Base-by-base conservation (phyloP, 2,113 vertebrate genomes). In the Rhodinocichla rosea region DNA sequence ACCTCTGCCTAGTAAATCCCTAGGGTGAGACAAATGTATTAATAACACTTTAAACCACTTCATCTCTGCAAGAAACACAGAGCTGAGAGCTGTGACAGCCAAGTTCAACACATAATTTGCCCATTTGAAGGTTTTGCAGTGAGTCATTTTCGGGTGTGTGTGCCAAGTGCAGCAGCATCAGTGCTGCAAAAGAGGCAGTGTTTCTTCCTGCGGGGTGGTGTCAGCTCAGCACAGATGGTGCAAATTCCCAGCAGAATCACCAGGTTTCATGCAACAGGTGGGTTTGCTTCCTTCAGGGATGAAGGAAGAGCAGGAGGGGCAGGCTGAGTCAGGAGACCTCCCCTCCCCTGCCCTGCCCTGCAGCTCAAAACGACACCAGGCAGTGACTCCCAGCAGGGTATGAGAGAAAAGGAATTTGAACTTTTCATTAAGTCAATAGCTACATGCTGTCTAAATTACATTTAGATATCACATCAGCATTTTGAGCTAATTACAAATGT, bases 211-310 rank as follows among this genome's bases (percentile, higher is more conserved):
- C 0, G 0, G n/a, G 50, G 44, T 47, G 73, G 20, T 44, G 42
- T 52, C 1, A 0, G 63, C 39, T 68, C 67, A 76, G 74, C 85
- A 60, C 70, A 83, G 79, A 68, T 57, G 76, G 57, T 74, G 26
- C 26, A 35, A 52, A 44, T 30, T 49, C 44, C 15, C 4, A 5
- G 33, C 73, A 77, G 0, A 80, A 77, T 57, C 52, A 64, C 22
- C 10, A 3, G 2, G 4, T 21, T 62, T 70, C 0, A 0, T 45
- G 42, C 76, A 60, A 7, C 0, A 4, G 19, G n/a, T 93, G 50
- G 40, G 27, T 79, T 90, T 84, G 30, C 70, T 62, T 88, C 70
- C 44, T 70, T 60, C 28, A 52, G 23, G 45, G 23, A 27, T 33
- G 53, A 53, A 86, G 62, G 49, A 90, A 68, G 60, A 89, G 35